Evolutionary conservation across 2,113 vertebrate genomes (phyloP).

Genomic region (Corythaixoides concolor): DNA sequence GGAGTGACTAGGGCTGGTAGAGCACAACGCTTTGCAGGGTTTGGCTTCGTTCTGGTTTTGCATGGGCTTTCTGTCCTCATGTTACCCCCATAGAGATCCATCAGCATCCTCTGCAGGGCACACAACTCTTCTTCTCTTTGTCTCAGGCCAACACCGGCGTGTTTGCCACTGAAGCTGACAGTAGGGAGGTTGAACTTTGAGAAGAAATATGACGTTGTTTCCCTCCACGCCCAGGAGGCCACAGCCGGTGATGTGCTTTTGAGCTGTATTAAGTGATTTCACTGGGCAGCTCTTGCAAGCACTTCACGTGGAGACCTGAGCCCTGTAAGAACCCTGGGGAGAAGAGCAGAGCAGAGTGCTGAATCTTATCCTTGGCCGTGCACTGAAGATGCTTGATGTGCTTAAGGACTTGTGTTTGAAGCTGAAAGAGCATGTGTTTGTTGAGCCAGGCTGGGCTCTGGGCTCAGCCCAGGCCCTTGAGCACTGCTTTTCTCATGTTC

Average conservation of each 20-base stretch:
- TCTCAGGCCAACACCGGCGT: background rate
- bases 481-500: background rate
- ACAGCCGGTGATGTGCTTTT: background rate
- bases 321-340: background rate
- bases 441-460: background rate
- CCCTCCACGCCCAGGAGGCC: background rate
- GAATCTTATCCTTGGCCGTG: background rate
- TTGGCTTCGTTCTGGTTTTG: background rate
- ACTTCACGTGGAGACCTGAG: background rate
- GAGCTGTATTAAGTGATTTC: background rate
- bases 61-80: background rate
- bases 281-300: background rate
- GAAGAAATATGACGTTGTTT: background rate
- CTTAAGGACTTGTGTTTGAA: background rate
- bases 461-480: background rate
- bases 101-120: background rate
- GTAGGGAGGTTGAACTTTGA: background rate
- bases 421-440: background rate
- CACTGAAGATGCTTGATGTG: background rate
- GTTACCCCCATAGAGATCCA: background rate
- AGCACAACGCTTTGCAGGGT: background rate
- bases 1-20: background rate
- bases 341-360: background rate
- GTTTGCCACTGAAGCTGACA: background rate
- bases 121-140: background rate